These are phyloP conservation scores for Thalassophryne amazonica DNA, from an alignment of 2,797 vertebrate species.

Conservation along the genomic window DNA sequence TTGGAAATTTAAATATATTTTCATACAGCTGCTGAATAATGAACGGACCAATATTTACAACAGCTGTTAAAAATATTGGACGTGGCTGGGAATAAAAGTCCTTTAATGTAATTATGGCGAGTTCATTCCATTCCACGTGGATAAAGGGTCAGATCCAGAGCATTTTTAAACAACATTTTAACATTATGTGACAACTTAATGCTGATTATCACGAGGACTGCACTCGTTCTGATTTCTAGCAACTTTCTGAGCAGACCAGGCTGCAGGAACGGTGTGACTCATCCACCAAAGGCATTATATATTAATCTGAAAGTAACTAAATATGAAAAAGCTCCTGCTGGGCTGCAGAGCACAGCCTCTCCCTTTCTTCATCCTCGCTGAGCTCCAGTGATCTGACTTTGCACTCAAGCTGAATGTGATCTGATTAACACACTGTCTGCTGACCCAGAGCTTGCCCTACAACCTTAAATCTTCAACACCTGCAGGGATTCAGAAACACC, in stretches of 20 bases:
- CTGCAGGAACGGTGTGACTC: not conserved
- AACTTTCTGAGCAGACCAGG: not conserved
- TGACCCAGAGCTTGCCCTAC: slow-evolving; percentile 38
- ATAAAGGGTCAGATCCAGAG: too few species aligned
- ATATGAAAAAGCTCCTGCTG: slow-evolving; percentile 31
- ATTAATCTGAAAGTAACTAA: slow-evolving; percentile 21
- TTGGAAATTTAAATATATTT: too few species aligned
- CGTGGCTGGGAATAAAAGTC: too few species aligned
- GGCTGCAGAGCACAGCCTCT: slow-evolving; percentile 6
- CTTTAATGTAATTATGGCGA: too few species aligned
- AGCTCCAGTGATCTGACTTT: slow-evolving; percentile 16
- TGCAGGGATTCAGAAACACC: slow-evolving; percentile 27
- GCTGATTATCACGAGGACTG: too few species aligned
- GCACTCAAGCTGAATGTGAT: slow-evolving; percentile 26
- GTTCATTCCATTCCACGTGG: too few species aligned
- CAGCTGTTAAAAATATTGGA: too few species aligned
- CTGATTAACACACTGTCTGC: slow-evolving; percentile 49
- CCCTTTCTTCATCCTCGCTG: slow-evolving; percentile 29
- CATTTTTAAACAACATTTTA: too few species aligned
- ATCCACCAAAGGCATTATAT: not conserved
- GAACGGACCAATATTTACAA: too few species aligned
- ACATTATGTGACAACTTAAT: too few species aligned
- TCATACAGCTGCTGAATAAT: too few species aligned
- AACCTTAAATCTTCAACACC: slow-evolving; percentile 43
- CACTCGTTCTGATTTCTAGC: too few species aligned